Base-by-base conservation (phyloP, 2,797 vertebrate species). In the Periophthalmus magnuspinnatus region DNA sequence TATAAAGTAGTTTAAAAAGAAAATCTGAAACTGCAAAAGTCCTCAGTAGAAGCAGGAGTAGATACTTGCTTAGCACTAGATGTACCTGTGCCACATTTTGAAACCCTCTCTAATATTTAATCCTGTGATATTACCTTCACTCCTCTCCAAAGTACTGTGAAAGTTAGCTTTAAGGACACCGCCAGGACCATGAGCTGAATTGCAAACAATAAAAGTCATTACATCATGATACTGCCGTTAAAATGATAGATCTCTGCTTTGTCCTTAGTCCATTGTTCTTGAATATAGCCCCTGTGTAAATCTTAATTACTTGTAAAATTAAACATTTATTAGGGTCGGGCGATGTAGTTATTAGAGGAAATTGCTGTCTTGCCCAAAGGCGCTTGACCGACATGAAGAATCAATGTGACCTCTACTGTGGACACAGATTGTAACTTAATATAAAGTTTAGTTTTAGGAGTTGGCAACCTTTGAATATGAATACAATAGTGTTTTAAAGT, bases 251-350 rank as follows among this genome's bases (percentile, higher is more conserved):
- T 78, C 22, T 41, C 72, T 33, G 62, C 75, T 21, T 58, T 65
- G 64, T 69, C 0, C 78, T 75, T 47, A 41, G 71, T 17, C 54
- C 69, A 47, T 78, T 78, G 66, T 65, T 59, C 22, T 55, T 60
- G 21, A 32, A 67, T 66, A 65, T 67, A 69, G 70, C 78, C 68
- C 56, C 47, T 16, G 5, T 21, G 77, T 84, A 82, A 78, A 75
- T 78, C 72, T 69, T 80, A 74, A 81, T 81, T 61, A 77, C 72
- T 71, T 81, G 81, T 84, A 81, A 84, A 81, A 83, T 76, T 75
- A 82, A 84, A 83, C 76, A 70, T 83, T 83, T 81, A 85, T 82
- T 75, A 74, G 68, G 74, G 81, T 82, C 69, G 32, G 69, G 65
- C 52, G 36, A 69, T 57, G 2, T 67, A 67, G 72, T 55, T 61